Conservation (phyloP, 1,140 invertebrate species). For the Leptinotarsa undecemlineata region DNA sequence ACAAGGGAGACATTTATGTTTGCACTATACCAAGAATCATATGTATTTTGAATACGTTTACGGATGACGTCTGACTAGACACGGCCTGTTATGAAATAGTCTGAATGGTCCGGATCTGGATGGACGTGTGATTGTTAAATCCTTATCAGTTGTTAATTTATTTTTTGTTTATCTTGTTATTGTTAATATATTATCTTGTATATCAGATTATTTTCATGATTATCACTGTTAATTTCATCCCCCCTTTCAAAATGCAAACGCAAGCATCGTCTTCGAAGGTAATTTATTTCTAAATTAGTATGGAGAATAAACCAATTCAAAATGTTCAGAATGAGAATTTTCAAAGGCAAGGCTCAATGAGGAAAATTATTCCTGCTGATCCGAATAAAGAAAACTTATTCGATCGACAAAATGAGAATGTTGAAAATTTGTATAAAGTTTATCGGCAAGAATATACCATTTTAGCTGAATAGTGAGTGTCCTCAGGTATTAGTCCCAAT, state of each 20-base stretch:
- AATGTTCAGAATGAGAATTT: constrained; percentile 42
- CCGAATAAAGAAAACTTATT: constrained; percentile 47
- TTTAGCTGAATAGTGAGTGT: constrained; percentile 76
- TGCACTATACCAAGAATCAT: too few relatives aligned
- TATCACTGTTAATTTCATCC: too few relatives aligned
- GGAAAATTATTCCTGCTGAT: constrained; percentile 48
- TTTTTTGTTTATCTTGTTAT: not conserved
- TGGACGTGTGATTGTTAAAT: not conserved
- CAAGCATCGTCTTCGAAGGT: constrained; percentile 14
- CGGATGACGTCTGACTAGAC: too few relatives aligned
- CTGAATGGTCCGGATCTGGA: not conserved
- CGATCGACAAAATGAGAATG: constrained; percentile 51
- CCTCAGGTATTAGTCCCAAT: not conserved
- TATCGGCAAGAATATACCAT: constrained; percentile 76
- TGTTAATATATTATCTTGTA: not conserved
- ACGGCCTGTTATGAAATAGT: not conserved
- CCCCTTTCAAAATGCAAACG: not conserved
- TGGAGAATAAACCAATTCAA: not conserved
- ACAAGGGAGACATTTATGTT: too few relatives aligned
- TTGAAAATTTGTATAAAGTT: constrained; percentile 50
- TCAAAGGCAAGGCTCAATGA: constrained; percentile 50
- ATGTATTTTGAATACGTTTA: too few relatives aligned
- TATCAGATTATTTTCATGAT: too few relatives aligned
- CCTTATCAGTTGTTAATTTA: not conserved
- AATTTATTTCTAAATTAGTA: not conserved